Percentiles rank a stretch among this genome's conserved stretches.
These are phyloP conservation scores for Pseudochirops corinnae DNA, from an alignment of 2,797 vertebrate species.

Conservation along the genomic window DNA sequence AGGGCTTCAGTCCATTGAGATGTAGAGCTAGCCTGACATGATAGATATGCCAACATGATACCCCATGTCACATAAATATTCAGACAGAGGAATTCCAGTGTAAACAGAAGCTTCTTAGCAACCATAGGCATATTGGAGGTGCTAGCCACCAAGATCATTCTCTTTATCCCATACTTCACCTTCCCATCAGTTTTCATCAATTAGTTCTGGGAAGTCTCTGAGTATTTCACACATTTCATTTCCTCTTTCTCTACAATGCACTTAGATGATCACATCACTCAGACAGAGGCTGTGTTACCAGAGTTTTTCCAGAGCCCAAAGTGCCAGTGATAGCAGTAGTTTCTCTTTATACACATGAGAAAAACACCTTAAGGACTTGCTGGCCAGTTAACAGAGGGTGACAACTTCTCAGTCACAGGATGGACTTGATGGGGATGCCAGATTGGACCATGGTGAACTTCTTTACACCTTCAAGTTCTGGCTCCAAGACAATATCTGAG, in stretches of 20 bases:
- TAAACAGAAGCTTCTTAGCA: slow-evolving; percentile 98
- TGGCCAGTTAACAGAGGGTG: slow-evolving; percentile 93
- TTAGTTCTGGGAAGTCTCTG: slow-evolving; percentile 94
- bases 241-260: slow-evolving; percentile 98
- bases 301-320: slow-evolving; percentile 98
- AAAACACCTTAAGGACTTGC: slow-evolving; percentile 92
- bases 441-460: slow-evolving; percentile 98
- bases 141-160: slow-evolving; percentile 97
- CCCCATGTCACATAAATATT: slow-evolving; percentile 99
- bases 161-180: slow-evolving; percentile 98
- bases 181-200: slow-evolving; percentile 98
- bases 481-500: slow-evolving; percentile 95
- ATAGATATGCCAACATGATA: slow-evolving; percentile 98
- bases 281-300: slow-evolving; percentile 97
- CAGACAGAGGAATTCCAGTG: slow-evolving; percentile 97
- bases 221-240: slow-evolving; percentile 99
- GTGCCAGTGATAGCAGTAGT: slow-evolving; percentile 98
- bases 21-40: slow-evolving; percentile 92
- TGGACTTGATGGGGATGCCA: slow-evolving; percentile 97
- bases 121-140: slow-evolving; percentile 99
- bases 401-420: slow-evolving; percentile 96
- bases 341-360: slow-evolving; percentile 98
- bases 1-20: slow-evolving; percentile 98
- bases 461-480: slow-evolving; percentile 96
- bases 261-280: slow-evolving; percentile 98